Evolutionary conservation across 2,113 vertebrate genomes (phyloP).

Genomic region (Syngnathoides biaculeatus): DNA sequence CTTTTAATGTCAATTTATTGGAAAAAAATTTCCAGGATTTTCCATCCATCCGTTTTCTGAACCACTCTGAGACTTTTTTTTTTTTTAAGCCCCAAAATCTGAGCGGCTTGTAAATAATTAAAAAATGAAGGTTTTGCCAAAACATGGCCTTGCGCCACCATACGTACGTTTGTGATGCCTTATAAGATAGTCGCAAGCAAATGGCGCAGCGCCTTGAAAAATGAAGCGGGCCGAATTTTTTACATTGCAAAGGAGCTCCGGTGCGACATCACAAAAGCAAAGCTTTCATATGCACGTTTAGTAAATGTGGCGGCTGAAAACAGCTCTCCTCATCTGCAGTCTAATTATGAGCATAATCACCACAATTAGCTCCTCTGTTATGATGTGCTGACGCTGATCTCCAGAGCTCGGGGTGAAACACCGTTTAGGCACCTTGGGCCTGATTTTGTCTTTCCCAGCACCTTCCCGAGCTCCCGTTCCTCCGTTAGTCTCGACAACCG

Average conservation of each 20-base stretch:
- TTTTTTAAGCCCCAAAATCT: background rate
- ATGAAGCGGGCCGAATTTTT: background rate
- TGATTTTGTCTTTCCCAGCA: constrained; percentile 28
- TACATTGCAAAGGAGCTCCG: constrained; percentile 6
- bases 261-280: constrained; percentile 13
- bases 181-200: background rate
- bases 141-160: background rate
- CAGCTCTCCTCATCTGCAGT: constrained; percentile 39
- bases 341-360: constrained; percentile 40
- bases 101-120: background rate
- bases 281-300: background rate
- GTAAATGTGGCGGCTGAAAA: constrained; percentile 20
- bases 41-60: no score
- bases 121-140: background rate
- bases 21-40: no score
- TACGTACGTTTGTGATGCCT: no score
- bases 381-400: constrained; percentile 63
- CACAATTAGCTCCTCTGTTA: constrained; percentile 53
- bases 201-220: background rate
- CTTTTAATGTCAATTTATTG: no score
- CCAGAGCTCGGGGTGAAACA: constrained; percentile 47
- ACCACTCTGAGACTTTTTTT: no score
- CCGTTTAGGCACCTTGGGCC: constrained; percentile 61
- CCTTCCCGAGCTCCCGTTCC: constrained; percentile 11
- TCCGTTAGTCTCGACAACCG: constrained; percentile 45